phyloP scores from a whole-genome alignment of 2,113 vertebrate species.

The Laticauda laticaudata region DNA sequence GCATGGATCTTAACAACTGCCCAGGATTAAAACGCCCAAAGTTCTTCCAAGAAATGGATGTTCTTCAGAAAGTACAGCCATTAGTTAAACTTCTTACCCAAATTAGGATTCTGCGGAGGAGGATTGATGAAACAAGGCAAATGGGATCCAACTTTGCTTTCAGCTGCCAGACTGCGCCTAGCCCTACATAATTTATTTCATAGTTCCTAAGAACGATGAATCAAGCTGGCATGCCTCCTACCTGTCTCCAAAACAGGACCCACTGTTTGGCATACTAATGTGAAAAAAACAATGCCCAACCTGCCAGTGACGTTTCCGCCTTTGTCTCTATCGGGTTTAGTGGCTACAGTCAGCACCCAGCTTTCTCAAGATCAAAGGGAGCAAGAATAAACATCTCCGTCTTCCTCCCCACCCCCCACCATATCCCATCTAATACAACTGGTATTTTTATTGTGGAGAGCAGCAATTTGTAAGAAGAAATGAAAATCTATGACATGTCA shows the following conservation, averaged over 20 bases:
- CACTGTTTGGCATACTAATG: background rate
- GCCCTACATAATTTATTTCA: constrained; percentile 13
- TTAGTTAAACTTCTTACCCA: constrained; percentile 14
- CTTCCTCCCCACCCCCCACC: background rate
- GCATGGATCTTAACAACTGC: background rate
- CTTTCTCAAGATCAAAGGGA: constrained; percentile 59
- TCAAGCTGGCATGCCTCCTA: background rate
- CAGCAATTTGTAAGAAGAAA: constrained; percentile 73
- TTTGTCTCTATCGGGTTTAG: background rate
- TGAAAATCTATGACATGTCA: constrained; percentile 76
- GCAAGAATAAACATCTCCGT: constrained; percentile 56
- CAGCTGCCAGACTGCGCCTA: background rate
- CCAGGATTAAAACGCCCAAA: background rate
- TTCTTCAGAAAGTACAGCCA: background rate
- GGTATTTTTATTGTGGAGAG: constrained; percentile 71
- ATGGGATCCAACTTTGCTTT: background rate
- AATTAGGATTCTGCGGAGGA: background rate
- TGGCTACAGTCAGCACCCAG: background rate
- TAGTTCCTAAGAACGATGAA: constrained; percentile 16
- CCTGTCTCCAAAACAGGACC: background rate
- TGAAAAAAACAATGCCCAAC: background rate
- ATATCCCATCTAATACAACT: constrained; percentile 55
- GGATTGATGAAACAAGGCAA: background rate
- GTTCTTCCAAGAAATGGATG: background rate
- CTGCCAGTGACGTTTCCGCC: background rate